Percentiles rank a stretch among this genome's conserved stretches.
Conservation (phyloP, 2,113 vertebrate genomes). For the Haplotaxodon microlepis region DNA sequence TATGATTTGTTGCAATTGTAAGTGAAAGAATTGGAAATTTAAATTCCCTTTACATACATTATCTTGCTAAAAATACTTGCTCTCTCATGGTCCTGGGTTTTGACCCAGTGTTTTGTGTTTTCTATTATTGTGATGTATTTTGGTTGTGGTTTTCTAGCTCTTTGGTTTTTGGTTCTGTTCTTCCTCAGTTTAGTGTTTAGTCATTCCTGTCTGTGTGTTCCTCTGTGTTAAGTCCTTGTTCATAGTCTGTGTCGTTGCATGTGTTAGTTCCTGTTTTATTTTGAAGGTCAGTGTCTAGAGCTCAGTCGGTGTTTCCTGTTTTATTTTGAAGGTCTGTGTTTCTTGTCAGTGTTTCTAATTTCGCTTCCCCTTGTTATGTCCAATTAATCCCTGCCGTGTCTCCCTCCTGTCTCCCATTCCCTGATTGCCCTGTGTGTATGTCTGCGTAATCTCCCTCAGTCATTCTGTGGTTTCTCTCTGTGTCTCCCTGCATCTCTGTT, state of each 20-base stretch:
- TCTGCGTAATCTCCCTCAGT: neutral
- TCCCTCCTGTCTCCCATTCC: neutral
- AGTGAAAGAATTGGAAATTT: neutral
- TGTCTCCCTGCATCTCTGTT: neutral
- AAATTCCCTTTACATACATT: neutral
- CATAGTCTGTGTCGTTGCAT: neutral
- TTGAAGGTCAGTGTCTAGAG: neutral
- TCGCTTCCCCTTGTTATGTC: neutral
- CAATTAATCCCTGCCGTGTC: neutral
- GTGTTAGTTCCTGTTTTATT: neutral
- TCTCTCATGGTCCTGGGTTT: accelerated
- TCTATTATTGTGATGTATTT: neutral
- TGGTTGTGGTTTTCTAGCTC: neutral
- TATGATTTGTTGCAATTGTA: neutral
- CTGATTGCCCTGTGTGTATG: neutral
- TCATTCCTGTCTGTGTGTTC: neutral
- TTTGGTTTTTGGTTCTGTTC: neutral
- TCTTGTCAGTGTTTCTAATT: neutral
- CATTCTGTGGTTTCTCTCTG: neutral
- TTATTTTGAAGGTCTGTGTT: neutral
- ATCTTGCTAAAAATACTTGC: neutral
- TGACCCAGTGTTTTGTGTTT: neutral
- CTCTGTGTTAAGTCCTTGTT: neutral
- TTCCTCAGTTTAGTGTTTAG: neutral
- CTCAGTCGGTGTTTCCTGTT: neutral